Evolutionary conservation across 2,113 vertebrate genomes (phyloP), one percentile per base, ranked within the genome.

Genomic region (Sorex araneus): DNA sequence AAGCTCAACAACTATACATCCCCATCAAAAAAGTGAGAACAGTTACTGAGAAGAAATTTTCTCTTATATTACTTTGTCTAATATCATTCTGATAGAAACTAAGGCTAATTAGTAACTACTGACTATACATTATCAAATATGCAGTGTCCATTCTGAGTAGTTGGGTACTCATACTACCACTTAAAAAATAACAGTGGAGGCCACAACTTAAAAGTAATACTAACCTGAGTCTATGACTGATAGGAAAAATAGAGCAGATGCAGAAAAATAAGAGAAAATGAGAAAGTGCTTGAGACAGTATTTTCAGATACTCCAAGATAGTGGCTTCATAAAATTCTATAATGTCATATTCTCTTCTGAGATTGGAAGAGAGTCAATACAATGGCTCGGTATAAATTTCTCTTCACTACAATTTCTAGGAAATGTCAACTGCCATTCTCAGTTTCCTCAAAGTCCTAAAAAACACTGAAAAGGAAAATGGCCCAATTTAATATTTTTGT

Each of bases 121-220:
- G 40, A 40, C 40, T 40, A 3, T 40, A 40, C 40, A 40, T 7
- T 40, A 40, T 7, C 40, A 40, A 40, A 40, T 15, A 15, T 54
- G 54, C 9, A 54, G 18, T 54, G 54, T 54, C 13, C 54, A 54
- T 54, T 54, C 18, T 54, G 54, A 54, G 54, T 54, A 54, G 12
- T 19, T 54, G 54, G 54, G 54, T 54, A 54, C 18, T 54, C 54
- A 54, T 15, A 19, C 13, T 54, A 19, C 54, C 18, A 54, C 18
- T 54, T 54, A 54, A 54, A 54, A 12, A 54, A 15, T 15, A 54
- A 54, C 54, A 54, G 9, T 54, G 54, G 64, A 74, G 25, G 19
- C 50, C 47, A 16, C 47, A 71, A 89, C 6, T 90, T 40, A 85
- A 92, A 69, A 84, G n/a, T 73, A 21, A 70, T 15, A 82, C 4